Base-by-base conservation (phyloP, 2,113 vertebrate species). In the Poecilia latipinna region DNA sequence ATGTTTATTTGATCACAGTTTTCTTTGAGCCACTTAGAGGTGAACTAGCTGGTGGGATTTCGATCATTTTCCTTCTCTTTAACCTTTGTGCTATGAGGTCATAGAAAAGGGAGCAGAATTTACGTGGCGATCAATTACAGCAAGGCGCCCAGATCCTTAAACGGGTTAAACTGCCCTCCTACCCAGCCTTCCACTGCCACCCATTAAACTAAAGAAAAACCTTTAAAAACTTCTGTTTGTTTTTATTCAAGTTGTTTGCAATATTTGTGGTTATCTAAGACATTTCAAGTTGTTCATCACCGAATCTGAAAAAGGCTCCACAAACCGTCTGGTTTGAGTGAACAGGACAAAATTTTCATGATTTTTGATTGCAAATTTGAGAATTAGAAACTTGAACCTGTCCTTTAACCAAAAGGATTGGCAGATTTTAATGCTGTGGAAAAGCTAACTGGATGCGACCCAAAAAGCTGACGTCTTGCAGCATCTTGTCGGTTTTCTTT, bases 401-500 rank as follows among this genome's bases (percentile, higher is more conserved):
- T 10, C 24, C 3, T 10, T 66, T 6, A 31, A 67, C 37, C 54
- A 39, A n/a, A 37, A 26, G 5, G 24, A n/a, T 33, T 31, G 64
- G 24, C 12, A 7, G 8, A 63, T 78, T 76, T 64, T n/a, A n/a
- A n/a, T 12, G 32, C 57, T 70, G 24, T 70, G 29, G 57, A 67
- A 65, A 79, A 69, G 44, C 32, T 32, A 39, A 8, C 35, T 37
- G 10, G 60, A 22, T 63, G 60, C 42, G 26, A 13, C 3, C 4
- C 24, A 35, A 32, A 37, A 75, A 72, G 22, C 28, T n/a, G 54
- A 77, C 66, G 32, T 65, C 13, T 0, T 57, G 28, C 37, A 48
- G 54, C 17, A 44, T 57, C 12, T 37, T 70, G 69, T 65, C 69
- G 35, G 57, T n/a, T 37, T 42, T 65, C 26, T 33, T 75, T 81